phyloP scores from a whole-genome alignment of 1,140 invertebrate genomes.

The Heliconius congener region DNA sequence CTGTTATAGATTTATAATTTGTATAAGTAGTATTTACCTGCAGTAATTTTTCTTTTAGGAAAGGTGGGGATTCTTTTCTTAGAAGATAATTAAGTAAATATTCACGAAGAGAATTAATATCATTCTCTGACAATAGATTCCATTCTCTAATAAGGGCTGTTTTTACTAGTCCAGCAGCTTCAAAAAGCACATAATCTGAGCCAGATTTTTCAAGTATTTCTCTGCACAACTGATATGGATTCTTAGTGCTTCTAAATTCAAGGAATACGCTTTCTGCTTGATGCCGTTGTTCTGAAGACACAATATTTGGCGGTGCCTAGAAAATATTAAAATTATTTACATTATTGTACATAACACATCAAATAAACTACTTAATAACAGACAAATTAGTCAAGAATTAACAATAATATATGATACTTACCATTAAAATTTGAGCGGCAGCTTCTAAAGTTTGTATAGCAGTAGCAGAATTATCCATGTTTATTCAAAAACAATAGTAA shows the following conservation, averaged over 20 bases:
- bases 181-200: constrained; percentile 93
- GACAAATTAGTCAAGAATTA: not conserved
- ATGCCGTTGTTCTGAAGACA: constrained; percentile 88
- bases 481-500: constrained; percentile 39
- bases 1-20: not conserved
- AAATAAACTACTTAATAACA: not conserved
- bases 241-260: constrained; percentile 90
- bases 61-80: constrained; percentile 82
- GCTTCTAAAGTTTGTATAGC: constrained; percentile 85
- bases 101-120: constrained; percentile 87
- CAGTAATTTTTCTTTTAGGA: constrained; percentile 86
- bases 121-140: constrained; percentile 84
- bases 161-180: constrained; percentile 92
- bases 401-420: constrained; percentile 60
- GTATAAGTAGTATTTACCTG: constrained; percentile 77
- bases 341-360: not conserved
- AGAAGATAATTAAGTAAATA: constrained; percentile 91
- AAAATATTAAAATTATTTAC: constrained; percentile 2
- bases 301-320: constrained; percentile 91
- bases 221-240: constrained; percentile 90
- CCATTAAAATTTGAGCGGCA: constrained; percentile 87
- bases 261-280: constrained; percentile 90
- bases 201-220: constrained; percentile 90
- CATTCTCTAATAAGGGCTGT: constrained; percentile 92
- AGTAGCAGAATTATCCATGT: constrained; percentile 62